Percentiles rank a stretch among this genome's conserved stretches.
phyloP scores from a whole-genome alignment of 1,140 invertebrate genomes.

The Cherax destructor region DNA sequence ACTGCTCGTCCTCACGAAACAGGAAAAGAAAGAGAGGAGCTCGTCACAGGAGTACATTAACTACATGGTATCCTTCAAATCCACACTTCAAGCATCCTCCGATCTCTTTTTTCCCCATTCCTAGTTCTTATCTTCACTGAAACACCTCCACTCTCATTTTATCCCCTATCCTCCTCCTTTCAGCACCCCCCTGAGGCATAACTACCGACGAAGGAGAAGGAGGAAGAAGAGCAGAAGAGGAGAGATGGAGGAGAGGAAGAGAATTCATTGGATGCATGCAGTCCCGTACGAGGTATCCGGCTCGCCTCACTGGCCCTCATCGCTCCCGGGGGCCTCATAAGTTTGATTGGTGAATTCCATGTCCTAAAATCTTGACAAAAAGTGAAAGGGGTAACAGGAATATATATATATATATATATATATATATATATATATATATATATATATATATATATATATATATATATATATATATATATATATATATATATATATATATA shows the following conservation, averaged over 20 bases:
- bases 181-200: not conserved
- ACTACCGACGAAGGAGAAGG: not conserved
- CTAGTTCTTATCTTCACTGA: not conserved
- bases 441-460: not conserved
- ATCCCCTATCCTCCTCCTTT: not conserved
- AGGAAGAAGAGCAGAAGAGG: not conserved
- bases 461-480: not conserved
- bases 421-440: conserved; percentile 4
- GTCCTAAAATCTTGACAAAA: not conserved
- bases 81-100: not conserved
- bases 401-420: not conserved
- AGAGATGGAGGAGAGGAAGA: not conserved
- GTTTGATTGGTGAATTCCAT: conserved; percentile 24
- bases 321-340: conserved; percentile 12
- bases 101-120: not conserved
- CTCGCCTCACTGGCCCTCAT: not conserved
- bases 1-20: too few relatives aligned
- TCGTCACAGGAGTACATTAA: too few relatives aligned
- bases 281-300: not conserved
- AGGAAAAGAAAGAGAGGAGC: too few relatives aligned
- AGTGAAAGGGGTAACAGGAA: not conserved
- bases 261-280: not conserved
- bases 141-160: too few relatives aligned
- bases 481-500: too few relatives aligned
- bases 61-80: too few relatives aligned